A percentile compares a stretch with the other conserved stretches of the same genome.
Evolutionary conservation across 2,797 vertebrate species (phyloP).

Genomic region (Petrocephalus schoutedeni): DNA sequence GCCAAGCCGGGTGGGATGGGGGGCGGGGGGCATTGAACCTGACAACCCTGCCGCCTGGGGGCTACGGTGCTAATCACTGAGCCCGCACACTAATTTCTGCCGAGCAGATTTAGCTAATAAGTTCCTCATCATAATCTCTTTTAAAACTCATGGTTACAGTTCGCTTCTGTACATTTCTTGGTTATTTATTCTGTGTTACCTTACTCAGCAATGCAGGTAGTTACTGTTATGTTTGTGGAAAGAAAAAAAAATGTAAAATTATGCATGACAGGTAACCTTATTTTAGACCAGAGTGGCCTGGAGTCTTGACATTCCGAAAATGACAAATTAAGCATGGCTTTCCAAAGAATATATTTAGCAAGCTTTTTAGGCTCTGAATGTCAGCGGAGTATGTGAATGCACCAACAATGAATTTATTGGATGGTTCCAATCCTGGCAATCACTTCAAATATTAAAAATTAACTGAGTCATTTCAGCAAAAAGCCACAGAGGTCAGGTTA

Average conservation of each 20-base stretch:
- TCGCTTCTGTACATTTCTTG: not conserved
- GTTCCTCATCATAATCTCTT: not conserved
- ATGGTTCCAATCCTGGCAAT: constrained; percentile 41
- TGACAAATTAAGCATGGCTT: not conserved
- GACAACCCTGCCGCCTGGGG: too few relatives aligned
- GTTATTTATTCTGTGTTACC: not conserved
- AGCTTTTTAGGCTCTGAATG: not conserved
- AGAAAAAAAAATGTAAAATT: not conserved
- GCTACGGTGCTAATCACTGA: not conserved
- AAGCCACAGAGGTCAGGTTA: constrained; percentile 30
- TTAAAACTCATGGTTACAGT: not conserved
- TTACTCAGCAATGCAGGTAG: not conserved
- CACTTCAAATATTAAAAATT: constrained; percentile 47
- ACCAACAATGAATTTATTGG: constrained; percentile 45
- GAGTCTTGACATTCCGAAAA: not conserved
- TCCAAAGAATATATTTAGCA: not conserved
- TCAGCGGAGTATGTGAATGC: not conserved
- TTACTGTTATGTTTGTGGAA: not conserved
- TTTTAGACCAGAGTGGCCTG: not conserved
- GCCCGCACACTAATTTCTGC: not conserved
- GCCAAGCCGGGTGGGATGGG: not conserved
- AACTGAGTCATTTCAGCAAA: constrained; percentile 43
- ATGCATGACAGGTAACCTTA: not conserved
- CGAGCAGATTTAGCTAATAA: not conserved
- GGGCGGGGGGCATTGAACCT: not conserved